phyloP scores from a whole-genome alignment of 1,140 invertebrate species.

The Aphelenchoides fujianensis region DNA sequence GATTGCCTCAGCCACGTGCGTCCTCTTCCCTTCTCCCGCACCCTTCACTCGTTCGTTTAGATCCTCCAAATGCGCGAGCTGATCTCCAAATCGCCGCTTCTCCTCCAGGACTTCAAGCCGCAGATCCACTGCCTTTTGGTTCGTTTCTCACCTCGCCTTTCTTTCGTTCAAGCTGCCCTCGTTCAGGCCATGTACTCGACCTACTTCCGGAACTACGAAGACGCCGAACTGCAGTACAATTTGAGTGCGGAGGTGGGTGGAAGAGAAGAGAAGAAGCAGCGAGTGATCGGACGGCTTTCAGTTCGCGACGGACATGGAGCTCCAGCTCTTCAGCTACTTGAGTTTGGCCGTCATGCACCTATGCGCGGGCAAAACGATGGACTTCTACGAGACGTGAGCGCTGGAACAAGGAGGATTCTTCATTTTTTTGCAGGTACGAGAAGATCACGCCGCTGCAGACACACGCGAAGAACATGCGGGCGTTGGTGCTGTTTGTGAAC shows the following conservation, averaged over 20 bases:
- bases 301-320: slow-evolving; percentile 1
- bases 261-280: slow-evolving; percentile 23
- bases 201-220: slow-evolving; percentile 30
- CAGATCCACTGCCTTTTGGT: slow-evolving; percentile 43
- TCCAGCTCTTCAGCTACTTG: slow-evolving; percentile 10
- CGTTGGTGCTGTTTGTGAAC: slow-evolving; percentile 10
- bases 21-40: slow-evolving; percentile 21
- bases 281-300: slow-evolving; percentile 3
- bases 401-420: no score
- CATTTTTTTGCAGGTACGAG: slow-evolving; percentile 1
- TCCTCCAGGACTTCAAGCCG: slow-evolving; percentile 39
- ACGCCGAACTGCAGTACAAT: slow-evolving; percentile 36
- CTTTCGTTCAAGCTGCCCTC: no score
- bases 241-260: slow-evolving; percentile 30
- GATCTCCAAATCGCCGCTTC: slow-evolving; percentile 16
- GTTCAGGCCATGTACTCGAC: slow-evolving; percentile 42
- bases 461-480: slow-evolving; percentile 10
- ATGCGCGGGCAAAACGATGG: neutral
- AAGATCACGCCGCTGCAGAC: slow-evolving; percentile 14
- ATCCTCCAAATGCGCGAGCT: slow-evolving; percentile 26
- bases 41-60: slow-evolving; percentile 19
- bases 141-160: no score
- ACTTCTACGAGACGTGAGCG: slow-evolving; percentile 12
- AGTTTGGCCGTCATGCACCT: slow-evolving; percentile 3
- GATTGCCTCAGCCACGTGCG: slow-evolving; percentile 36